Evolutionary conservation across 1,140 invertebrate species (phyloP), one percentile per base, ranked within the genome.

Genomic region (Drosophila micromelanica): DNA sequence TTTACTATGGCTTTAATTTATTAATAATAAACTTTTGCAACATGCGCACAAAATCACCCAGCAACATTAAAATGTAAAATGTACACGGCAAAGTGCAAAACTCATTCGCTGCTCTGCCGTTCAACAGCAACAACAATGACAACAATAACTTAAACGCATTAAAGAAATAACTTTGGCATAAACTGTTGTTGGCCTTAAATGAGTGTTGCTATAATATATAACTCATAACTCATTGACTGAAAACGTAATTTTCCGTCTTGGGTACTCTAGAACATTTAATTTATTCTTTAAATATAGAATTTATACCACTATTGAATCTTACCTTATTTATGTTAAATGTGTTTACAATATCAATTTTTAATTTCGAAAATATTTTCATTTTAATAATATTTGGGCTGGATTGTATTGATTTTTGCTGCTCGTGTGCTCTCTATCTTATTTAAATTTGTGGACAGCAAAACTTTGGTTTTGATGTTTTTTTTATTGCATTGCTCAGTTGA

Each of bases 21-120:
- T 87, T 86, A 86, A 86, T 87, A 81, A 87, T 87, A 86, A 86
- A 86, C 51, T 86, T 86, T 86, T 78, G 73, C 63, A 42, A 7
- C 12, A 40, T 7, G 49, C 42, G 56, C 56, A 45, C 35, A 45
- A 78, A 75, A 70, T 38, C 68, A 65, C 40, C 15, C n/a, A 78
- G 57, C 72, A 64, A 49, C 72, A 52, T 49, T 30, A 64, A 64
- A 62, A 67, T 62, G 32, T 27, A 64, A 64, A 67, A 62, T 62
- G 23, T 40, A 17, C 55, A 72, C 59, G 59, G 40, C 37, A 59
- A 71, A 65, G 48, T 62, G 37, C 56, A 73, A 80, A 84, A 85
- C 68, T 82, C 64, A 69, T 81, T 77, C 65, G n/a, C 60, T 15
- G 11, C 30, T 54, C 49, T 30, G 30, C 30, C 20, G n/a, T n/a